Evolutionary conservation across 2,113 vertebrate species (phyloP), one percentile per base, ranked within the genome.

Genomic region (Turnix velox): DNA sequence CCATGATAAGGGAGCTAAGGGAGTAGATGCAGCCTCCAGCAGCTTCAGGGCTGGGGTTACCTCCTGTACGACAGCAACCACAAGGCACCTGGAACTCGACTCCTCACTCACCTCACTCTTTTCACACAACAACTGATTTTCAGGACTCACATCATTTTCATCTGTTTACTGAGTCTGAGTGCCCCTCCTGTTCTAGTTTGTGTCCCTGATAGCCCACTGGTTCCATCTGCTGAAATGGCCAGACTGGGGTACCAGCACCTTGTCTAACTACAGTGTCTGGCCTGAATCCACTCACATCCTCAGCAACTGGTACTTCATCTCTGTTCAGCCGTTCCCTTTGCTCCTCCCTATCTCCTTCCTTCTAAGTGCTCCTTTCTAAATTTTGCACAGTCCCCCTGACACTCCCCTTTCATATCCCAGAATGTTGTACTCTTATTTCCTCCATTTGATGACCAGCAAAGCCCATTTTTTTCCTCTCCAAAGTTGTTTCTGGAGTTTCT

Each of bases 181-280:
- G 1, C 4, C 14, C 12, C 1, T 19, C 7, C 4, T 1, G 0
- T 3, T 72, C 14, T 1, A 1, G 16, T 3, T 51, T 46, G 15
- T 63, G 30, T 37, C 14, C 20, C 66, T 82, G n/a, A 74, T 12
- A 52, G 4, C 12, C n/a, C 55, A 52, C 2, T 28, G 39, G 4
- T 22, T 86, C 33, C 23, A 58, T 22, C 5, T 2, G 1, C 17
- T 18, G 40, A 11, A 8, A 18, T 11, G 12, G 63, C 8, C 17
- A 59, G 35, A 11, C 18, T 3, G 9, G 23, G 16, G 24, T 15
- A 46, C 23, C 15, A 30, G 4, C 13, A 42, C 1, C 7, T 4
- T 4, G 2, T 42, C 13, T 88, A 31, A 59, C 28, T 43, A 15
- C 8, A 9, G 2, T 27, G 20, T 43, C 51, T 88, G 17, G 10